A percentile compares a stretch with the other conserved stretches of the same genome.
phyloP scores from a whole-genome alignment of 2,797 vertebrate species.

The Cottoperca gobio region DNA sequence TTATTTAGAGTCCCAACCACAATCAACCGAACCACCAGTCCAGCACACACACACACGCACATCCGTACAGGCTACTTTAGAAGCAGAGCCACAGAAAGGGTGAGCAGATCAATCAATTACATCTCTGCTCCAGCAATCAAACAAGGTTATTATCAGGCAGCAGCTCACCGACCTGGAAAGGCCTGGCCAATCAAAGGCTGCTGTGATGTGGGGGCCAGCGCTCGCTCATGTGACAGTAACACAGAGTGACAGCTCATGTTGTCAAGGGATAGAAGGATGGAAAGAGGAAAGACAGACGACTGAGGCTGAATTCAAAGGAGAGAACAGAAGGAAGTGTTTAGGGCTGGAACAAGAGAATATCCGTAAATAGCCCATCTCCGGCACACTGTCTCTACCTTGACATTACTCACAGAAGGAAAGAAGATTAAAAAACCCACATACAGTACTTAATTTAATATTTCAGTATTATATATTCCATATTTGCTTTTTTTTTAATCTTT shows the following conservation, averaged over 20 bases:
- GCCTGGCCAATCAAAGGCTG: conserved; percentile 85
- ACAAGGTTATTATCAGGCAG: conserved; percentile 87
- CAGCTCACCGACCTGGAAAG: conserved; percentile 90
- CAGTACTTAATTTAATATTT: neutral
- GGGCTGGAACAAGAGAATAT: conserved; percentile 60
- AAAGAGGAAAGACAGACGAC: conserved; percentile 54
- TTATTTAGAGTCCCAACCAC: conserved; percentile 52
- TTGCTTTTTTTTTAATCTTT: conserved; percentile 30
- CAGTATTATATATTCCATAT: neutral
- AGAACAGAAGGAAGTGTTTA: conserved; percentile 42
- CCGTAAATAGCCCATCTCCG: conserved; percentile 62
- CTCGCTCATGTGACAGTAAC: conserved; percentile 86
- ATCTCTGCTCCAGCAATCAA: conserved; percentile 90
- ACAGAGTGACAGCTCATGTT: conserved; percentile 84
- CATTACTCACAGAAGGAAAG: conserved; percentile 45
- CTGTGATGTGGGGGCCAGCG: conserved; percentile 80
- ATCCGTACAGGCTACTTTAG: conserved; percentile 65
- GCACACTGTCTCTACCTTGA: conserved; percentile 61
- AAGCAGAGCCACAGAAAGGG: conserved; percentile 73
- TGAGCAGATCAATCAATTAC: conserved; percentile 87
- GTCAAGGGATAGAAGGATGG: conserved; percentile 70
- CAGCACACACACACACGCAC: conserved; percentile 18
- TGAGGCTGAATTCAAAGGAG: conserved; percentile 60
- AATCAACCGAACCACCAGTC: conserved; percentile 43
- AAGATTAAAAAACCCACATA: conserved; percentile 7